Conservation (phyloP, 2,888 invertebrate species). For the Papilio protenor region DNA sequence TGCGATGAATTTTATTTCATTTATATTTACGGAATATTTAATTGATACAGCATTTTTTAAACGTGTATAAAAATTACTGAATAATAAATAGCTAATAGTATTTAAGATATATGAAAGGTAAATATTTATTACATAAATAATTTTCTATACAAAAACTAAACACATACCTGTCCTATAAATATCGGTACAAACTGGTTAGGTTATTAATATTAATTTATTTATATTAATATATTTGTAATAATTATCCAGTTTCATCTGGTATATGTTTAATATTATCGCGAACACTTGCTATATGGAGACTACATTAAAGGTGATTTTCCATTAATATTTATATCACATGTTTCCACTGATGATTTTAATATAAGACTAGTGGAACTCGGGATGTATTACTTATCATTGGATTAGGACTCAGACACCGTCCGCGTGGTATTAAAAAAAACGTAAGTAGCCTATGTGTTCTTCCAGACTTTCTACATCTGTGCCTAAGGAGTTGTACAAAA, state of each 20-base stretch:
- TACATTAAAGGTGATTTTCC: not conserved
- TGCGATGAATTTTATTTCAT: not conserved
- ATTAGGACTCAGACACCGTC: no score
- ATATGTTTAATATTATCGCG: not conserved
- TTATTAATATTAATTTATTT: constrained; percentile 11
- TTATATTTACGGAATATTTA: not conserved
- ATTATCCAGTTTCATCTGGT: not conserved
- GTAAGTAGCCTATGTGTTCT: no score
- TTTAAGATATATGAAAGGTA: not conserved
- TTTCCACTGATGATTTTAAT: not conserved
- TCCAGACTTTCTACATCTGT: no score
- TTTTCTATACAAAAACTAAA: not conserved
- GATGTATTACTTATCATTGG: not conserved
- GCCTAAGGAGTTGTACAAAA: no score
- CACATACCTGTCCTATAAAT: not conserved
- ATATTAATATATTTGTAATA: not conserved
- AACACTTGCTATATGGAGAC: not conserved
- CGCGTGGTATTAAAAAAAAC: no score
- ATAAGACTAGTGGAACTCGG: not conserved
- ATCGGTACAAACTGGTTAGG: constrained; percentile 3
- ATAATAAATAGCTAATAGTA: not conserved
- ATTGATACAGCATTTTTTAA: not conserved
- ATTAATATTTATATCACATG: not conserved
- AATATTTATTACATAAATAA: not conserved
- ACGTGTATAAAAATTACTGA: not conserved